phyloP scores from a whole-genome alignment of 2,797 vertebrate species.

The Hydrolagus colliei region DNA sequence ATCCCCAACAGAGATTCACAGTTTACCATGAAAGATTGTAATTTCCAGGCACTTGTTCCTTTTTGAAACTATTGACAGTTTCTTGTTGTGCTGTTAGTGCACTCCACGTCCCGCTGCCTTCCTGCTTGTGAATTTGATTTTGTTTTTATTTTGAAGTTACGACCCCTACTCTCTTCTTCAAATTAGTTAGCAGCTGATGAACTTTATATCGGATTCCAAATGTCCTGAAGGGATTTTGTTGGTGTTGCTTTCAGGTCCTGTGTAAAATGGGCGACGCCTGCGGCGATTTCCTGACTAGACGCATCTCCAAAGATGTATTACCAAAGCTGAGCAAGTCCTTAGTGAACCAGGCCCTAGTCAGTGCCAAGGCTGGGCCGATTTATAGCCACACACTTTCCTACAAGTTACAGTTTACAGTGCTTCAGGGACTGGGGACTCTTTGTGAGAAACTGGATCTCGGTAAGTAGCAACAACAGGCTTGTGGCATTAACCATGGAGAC shows the following conservation, averaged over 20 bases:
- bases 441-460: constrained; percentile 74
- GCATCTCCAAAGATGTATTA: constrained; percentile 81
- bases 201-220: too few species aligned
- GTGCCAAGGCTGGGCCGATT: constrained; percentile 70
- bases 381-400: constrained; percentile 79
- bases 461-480: constrained; percentile 48
- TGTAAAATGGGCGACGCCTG: constrained; percentile 69
- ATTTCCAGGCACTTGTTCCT: too few species aligned
- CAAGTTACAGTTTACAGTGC: constrained; percentile 80
- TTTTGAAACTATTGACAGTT: too few species aligned
- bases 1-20: too few species aligned
- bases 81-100: too few species aligned
- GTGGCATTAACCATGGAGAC: background rate
- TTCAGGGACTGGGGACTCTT: constrained; percentile 79
- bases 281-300: constrained; percentile 76
- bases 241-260: constrained; percentile 62
- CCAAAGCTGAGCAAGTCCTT: constrained; percentile 72
- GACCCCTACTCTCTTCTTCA: too few species aligned
- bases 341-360: constrained; percentile 68
- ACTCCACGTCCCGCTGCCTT: too few species aligned
- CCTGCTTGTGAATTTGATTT: too few species aligned
- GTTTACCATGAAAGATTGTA: too few species aligned
- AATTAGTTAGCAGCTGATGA: too few species aligned
- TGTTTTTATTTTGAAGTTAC: too few species aligned
- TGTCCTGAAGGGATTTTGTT: too few species aligned